Conservation (phyloP, 2,888 invertebrate species). For the Xestia ashworthii region DNA sequence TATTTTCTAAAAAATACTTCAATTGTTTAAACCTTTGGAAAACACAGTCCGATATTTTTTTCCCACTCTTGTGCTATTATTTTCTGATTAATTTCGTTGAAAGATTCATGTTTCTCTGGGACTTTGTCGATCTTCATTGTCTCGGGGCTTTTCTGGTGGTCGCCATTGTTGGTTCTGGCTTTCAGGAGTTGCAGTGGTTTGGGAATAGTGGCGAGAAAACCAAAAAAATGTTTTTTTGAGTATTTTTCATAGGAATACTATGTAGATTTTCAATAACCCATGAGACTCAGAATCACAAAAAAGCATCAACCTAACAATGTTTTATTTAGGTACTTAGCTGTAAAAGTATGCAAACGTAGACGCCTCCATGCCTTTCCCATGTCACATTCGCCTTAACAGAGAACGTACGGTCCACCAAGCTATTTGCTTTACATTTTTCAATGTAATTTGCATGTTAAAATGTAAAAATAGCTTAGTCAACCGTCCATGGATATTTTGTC, state of each 20-base stretch:
- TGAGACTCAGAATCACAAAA: background rate
- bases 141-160: too few relatives aligned
- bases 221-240: background rate
- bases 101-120: too few relatives aligned
- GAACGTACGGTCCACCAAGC: background rate
- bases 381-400: background rate
- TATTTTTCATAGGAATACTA: background rate
- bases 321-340: background rate
- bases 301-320: background rate
- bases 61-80: too few relatives aligned
- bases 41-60: background rate
- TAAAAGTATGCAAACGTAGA: background rate
- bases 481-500: background rate
- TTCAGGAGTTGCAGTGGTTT: too few relatives aligned
- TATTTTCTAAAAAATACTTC: background rate
- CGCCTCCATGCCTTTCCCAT: background rate
- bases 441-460: too few relatives aligned
- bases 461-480: too few relatives aligned
- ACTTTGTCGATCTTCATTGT: too few relatives aligned
- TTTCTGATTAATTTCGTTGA: too few relatives aligned
- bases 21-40: background rate
- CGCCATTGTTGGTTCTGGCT: too few relatives aligned
- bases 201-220: too few relatives aligned
- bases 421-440: too few relatives aligned
- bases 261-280: background rate